phyloP scores from a whole-genome alignment of 2,888 invertebrate genomes.

The Drosophila demipolita region DNA sequence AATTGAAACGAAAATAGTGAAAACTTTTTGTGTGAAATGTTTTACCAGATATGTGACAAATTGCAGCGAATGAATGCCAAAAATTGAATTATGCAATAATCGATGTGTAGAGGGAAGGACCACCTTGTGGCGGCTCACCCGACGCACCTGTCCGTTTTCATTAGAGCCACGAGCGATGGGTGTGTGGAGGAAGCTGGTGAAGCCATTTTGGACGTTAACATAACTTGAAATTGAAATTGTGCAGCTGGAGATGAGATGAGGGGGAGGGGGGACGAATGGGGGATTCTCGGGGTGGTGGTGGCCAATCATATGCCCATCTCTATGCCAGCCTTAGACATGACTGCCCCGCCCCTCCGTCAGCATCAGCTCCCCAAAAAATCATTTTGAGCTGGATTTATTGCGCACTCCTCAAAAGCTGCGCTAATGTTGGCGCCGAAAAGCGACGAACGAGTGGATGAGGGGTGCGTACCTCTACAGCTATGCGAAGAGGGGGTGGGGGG shows the following conservation, averaged over 20 bases:
- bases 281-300: not conserved
- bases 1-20: not conserved
- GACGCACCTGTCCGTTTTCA: constrained; percentile 70
- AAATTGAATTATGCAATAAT: not conserved
- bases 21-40: not conserved
- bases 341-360: not conserved
- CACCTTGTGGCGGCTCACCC: constrained; percentile 10
- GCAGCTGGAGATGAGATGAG: constrained; percentile 6
- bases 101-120: not conserved
- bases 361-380: constrained; percentile 50
- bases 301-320: constrained; percentile 61
- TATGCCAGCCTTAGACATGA: constrained; percentile 19
- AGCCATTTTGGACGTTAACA: constrained; percentile 61
- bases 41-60: not conserved
- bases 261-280: not conserved
- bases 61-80: not conserved
- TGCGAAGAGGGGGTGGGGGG: too few species aligned
- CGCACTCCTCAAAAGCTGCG: constrained; percentile 57
- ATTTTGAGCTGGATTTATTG: constrained; percentile 74
- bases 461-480: constrained; percentile 4
- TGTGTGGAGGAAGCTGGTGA: constrained; percentile 41
- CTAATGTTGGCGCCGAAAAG: constrained; percentile 71
- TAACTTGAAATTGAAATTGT: constrained; percentile 73
- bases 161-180: constrained; percentile 32
- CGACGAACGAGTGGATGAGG: not conserved